Base-by-base conservation (phyloP, 1,140 invertebrate genomes). In the Drosophila quadrilineata region DNA sequence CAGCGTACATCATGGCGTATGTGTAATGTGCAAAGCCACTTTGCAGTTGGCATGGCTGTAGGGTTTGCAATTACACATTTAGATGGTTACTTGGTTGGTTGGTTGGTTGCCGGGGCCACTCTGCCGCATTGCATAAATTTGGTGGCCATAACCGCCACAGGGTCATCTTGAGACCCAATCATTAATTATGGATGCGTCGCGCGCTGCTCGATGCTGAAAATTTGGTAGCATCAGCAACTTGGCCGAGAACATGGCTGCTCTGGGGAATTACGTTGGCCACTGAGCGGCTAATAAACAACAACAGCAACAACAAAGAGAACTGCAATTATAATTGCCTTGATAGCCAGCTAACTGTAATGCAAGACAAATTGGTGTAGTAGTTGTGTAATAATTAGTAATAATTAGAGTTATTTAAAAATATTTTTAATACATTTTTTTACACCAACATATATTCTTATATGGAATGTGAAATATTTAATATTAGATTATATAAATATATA, bases 121-220 rank as follows among this genome's bases (percentile, higher is more conserved):
- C 46, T 22, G 46, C 77, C 74, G 77, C 73, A 82, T 50, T 73
- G 79, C 77, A 82, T 82, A 82, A 82, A 82, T 82, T 82, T 73
- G 3, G 26, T 31, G 33, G 6, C 17, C 3, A 31, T 9, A 49
- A 64, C 56, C 56, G 38, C 24, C 57, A 12, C 24, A 8, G 17
- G 36, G 52, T 33, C 52, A 16, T 12, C 28, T 17, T 21, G 14
- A 65, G 46, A 40, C 65, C 75, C 54, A 65, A 66, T 82, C 73
- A 82, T 76, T 82, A 84, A 84, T 73, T 76, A 84, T 82, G n/a
- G n/a, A n/a, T n/a, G 64, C 77, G 73, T 63, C 59, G 69, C 59
- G 41, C 19, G 16, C 52, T 29, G 56, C 38, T 66, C 45, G 58
- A 57, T 58, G 58, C 35, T 54, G 33, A 65, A 65, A n/a, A n/a